Base-by-base conservation (phyloP, 2,888 invertebrate species). In the Malthinus flaveolus region DNA sequence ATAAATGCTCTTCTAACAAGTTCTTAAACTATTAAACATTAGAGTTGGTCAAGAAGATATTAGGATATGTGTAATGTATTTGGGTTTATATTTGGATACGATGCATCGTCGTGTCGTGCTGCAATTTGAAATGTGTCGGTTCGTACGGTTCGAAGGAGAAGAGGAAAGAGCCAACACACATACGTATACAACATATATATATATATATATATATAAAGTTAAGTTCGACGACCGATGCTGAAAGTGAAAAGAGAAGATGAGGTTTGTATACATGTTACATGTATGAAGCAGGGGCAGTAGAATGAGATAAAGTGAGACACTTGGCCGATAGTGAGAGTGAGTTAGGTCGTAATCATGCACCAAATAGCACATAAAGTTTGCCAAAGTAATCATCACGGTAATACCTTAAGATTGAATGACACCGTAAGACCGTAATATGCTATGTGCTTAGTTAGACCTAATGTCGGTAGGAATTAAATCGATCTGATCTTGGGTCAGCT, bases 201-300 rank as follows among this genome's bases (percentile, higher is more conserved):
- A n/a, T n/a, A n/a, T n/a, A n/a, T n/a, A n/a, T n/a, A 23, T 23
- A 23, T 23, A 23, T 23, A 23, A 23, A 23, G 23, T 23, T 23
- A 23, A 56, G 66, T 63, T 66, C 68, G 56, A 58, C 62, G 69
- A 68, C 70, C 66, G 68, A 23, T 23, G 23, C 68, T 70, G 71
- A 72, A 71, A 71, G 71, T 71, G 72, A 71, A 72, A 72, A 71
- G 71, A 71, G 69, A 69, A 66, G 68, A 54, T 59, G 54, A 46
- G 59, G 55, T 49, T 47, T 23, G 23, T 23, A 23, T 23, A 5
- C 5, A 23, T 5, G 23, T 23, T 23, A 5, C 5, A 23, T 5
- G 23, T 23, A 23, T 5, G 50, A 49, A 52, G 59, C 54, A 59
- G 59, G 59, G 59, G 59, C 55, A 59, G 55, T 59, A 51, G 59